Base-by-base conservation (phyloP, 2,797 vertebrate genomes). In the Novumbra hubbsi region DNA sequence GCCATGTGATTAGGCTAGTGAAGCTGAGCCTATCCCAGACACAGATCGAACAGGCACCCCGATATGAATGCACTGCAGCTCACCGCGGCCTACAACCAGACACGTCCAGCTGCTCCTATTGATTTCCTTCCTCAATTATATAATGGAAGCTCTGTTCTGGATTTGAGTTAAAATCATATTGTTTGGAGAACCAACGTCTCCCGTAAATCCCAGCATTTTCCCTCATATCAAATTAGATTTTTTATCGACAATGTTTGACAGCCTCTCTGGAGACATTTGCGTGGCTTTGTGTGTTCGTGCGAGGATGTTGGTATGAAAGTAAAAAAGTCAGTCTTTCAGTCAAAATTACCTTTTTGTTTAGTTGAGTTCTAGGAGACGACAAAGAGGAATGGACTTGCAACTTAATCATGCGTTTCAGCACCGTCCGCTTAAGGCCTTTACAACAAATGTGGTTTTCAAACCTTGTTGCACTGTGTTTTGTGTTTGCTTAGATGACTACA, bases 41-140 rank as follows among this genome's bases (percentile, higher is more conserved):
- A 88, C 83, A 81, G 89, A 94, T 93, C 92, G 91, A 94, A 90
- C 88, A 80, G 81, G n/a, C 24, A 72, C 76, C 88, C 82, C 90
- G 88, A 89, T 92, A 92, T 91, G 89, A 90, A 92, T 88, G 91
- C 67, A 74, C 70, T 79, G 63, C 57, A 49, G 77, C 78, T 82
- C 82, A 83, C 86, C 76, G 68, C 72, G 38, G 19, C 50, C n/a
- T 5, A 55, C 50, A 1, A 2, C 52, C 52, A 21, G 88, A 85
- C 88, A 89, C 84, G 79, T 90, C 88, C 91, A 90, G 92, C 92
- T 92, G 91, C 88, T 77, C 75, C 75, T 85, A 94, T 94, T 90
- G 93, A 94, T 94, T 94, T 93, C 83, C 87, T 78, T 80, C 90
- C 92, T 93, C 91, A 94, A 92, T 94, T 94, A 93, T 92, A 93